Percentiles rank a stretch among this genome's conserved stretches.
phyloP scores from a whole-genome alignment of 2,113 vertebrate genomes.

The Suricata suricatta region DNA sequence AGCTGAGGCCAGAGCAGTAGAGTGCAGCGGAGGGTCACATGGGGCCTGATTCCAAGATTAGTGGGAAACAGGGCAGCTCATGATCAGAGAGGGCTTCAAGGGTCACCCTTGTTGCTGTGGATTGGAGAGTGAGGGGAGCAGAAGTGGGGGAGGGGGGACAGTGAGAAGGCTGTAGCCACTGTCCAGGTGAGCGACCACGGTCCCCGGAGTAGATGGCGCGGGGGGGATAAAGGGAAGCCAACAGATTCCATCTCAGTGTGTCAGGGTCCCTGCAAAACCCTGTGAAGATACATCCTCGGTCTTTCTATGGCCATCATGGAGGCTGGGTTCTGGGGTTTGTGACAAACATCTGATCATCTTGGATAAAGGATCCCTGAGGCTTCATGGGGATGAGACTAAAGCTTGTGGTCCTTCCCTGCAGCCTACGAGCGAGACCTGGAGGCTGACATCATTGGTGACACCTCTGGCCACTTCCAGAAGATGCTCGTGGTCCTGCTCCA shows the following conservation, averaged over 20 bases:
- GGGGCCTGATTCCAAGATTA: neutral
- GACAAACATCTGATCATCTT: neutral
- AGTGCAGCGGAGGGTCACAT: neutral
- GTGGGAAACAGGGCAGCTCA: neutral
- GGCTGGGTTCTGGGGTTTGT: neutral
- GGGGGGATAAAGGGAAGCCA: neutral
- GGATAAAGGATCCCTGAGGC: neutral
- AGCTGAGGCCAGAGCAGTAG: neutral
- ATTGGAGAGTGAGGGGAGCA: neutral
- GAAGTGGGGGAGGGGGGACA: neutral
- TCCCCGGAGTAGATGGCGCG: rapidly evolving
- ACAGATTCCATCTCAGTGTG: neutral
- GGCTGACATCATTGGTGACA: conserved; percentile 90
- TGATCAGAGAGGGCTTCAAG: neutral
- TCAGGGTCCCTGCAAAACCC: neutral
- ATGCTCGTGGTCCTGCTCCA: conserved; percentile 97
- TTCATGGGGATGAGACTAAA: neutral
- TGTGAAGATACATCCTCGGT: neutral
- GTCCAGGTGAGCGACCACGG: rapidly evolving
- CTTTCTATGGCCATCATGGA: rapidly evolving
- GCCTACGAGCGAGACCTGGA: conserved; percentile 94
- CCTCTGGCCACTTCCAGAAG: conserved; percentile 97
- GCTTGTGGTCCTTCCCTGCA: conserved; percentile 68
- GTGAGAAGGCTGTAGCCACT: neutral
- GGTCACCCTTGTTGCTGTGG: neutral